phyloP scores from a whole-genome alignment of 53 echinoderm and acorn worm genomes.

The Temnopleurus reevesii region DNA sequence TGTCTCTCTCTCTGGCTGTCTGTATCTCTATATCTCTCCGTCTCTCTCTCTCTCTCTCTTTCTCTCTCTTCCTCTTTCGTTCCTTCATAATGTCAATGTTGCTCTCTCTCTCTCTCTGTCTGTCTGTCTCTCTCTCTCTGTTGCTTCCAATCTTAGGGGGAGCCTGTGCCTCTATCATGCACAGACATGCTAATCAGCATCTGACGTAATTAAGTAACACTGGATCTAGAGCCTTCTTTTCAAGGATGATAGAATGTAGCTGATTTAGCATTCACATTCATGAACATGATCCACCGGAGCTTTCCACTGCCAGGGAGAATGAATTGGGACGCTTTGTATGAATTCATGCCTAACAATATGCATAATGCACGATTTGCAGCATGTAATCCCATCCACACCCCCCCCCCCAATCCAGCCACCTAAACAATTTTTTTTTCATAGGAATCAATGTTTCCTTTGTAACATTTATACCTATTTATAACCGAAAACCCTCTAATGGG shows the following conservation, averaged over 20 bases:
- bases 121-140: background rate
- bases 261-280: background rate
- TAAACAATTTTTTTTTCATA: no score
- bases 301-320: background rate
- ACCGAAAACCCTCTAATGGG: no score
- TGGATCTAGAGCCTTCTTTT: background rate
- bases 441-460: no score
- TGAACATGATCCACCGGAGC: background rate
- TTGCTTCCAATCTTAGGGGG: background rate
- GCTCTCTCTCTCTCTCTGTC: background rate
- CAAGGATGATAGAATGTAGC: background rate
- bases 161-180: background rate
- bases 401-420: no score
- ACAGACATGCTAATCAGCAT: constrained; percentile 6
- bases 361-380: no score
- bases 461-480: no score
- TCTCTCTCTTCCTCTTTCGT: background rate
- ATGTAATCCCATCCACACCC: no score
- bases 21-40: background rate
- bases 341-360: no score
- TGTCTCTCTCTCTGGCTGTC: background rate
- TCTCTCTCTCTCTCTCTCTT: background rate
- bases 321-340: no score
- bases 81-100: no score
- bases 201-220: constrained; percentile 4